Conservation (phyloP, 2,113 vertebrate genomes). For the Heteronetta atricapilla region DNA sequence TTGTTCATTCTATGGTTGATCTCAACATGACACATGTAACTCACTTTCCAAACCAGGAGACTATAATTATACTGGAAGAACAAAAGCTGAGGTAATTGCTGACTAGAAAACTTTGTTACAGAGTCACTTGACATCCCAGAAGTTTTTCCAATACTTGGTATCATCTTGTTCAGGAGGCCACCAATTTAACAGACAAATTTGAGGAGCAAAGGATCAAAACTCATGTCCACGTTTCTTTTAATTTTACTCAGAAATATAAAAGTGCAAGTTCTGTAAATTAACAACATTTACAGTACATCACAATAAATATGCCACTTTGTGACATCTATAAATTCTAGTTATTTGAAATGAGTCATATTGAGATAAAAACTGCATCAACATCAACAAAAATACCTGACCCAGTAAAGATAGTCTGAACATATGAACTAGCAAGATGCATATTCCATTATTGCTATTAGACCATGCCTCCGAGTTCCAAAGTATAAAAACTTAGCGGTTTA, state of each 20-base stretch:
- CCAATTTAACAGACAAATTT: neutral
- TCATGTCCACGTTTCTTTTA: constrained; percentile 17
- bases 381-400: constrained; percentile 68
- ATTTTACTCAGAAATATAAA: constrained; percentile 75
- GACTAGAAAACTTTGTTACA: neutral
- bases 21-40: neutral
- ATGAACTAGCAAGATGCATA: constrained; percentile 66
- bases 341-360: constrained; percentile 38
- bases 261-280: constrained; percentile 74
- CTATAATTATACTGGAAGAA: constrained; percentile 16
- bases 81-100: constrained; percentile 20
- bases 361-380: constrained; percentile 68
- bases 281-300: constrained; percentile 65
- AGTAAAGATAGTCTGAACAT: constrained; percentile 55
- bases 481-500: constrained; percentile 67
- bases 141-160: neutral
- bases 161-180: constrained; percentile 4
- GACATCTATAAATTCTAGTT: constrained; percentile 65
- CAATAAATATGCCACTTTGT: constrained; percentile 72
- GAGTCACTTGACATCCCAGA: neutral
- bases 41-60: neutral
- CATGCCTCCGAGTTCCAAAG: constrained; percentile 71
- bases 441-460: constrained; percentile 75
- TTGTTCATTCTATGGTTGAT: neutral
- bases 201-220: constrained; percentile 36